These are phyloP conservation scores for Anodontia alba DNA, from an alignment of 2,888 invertebrate species.

Conservation along the genomic window DNA sequence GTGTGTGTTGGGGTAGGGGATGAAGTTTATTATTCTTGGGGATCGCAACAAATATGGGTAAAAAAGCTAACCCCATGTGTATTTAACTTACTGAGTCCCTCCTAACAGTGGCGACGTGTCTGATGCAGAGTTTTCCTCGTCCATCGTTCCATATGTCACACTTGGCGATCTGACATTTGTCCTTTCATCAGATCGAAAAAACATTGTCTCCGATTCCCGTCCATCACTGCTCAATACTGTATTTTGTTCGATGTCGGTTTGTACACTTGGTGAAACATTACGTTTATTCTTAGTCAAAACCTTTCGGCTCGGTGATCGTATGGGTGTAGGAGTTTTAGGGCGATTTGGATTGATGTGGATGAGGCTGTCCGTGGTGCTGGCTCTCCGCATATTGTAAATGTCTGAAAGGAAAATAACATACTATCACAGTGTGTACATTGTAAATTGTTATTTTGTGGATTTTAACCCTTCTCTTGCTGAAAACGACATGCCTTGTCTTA, in stretches of 20 bases:
- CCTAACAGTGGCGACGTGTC: neutral
- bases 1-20: too few relatives aligned
- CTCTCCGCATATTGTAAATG: conserved; percentile 3
- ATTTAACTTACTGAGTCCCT: neutral
- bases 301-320: neutral
- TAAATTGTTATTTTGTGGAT: too few relatives aligned
- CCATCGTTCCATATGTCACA: neutral
- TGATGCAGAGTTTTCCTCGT: neutral
- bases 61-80: too few relatives aligned
- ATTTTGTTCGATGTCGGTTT: neutral
- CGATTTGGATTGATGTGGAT: conserved; percentile 55
- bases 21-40: too few relatives aligned
- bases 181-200: neutral
- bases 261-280: conserved; percentile 16
- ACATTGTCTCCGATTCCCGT: neutral
- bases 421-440: too few relatives aligned
- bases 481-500: too few relatives aligned
- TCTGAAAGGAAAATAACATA: too few relatives aligned
- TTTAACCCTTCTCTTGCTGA: too few relatives aligned
- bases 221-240: neutral
- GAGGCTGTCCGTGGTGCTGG: conserved; percentile 35
- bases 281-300: neutral
- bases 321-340: conserved; percentile 36
- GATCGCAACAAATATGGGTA: too few relatives aligned
- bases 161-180: neutral